Percentiles rank a stretch among this genome's conserved stretches.
Evolutionary conservation across 2,797 vertebrate species (phyloP).

Genomic region (Oreonectes daqikongensis): DNA sequence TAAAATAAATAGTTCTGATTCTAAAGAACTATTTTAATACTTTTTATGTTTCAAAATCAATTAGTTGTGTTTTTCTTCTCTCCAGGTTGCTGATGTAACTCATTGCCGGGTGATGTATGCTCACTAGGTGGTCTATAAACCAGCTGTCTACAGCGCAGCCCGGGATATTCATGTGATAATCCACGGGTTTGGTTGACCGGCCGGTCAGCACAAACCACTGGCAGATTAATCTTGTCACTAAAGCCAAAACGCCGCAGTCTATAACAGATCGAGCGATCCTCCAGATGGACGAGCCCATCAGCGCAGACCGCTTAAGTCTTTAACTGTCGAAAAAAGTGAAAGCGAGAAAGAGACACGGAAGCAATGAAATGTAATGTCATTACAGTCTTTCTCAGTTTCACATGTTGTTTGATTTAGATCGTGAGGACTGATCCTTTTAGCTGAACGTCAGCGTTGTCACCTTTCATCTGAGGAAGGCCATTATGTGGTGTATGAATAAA

Average conservation of each 20-base stretch:
- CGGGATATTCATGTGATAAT: slow-evolving; percentile 72
- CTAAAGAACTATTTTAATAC: neutral
- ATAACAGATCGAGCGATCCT: slow-evolving; percentile 30
- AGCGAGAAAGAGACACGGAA: neutral
- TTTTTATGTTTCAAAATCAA: no score
- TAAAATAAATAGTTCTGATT: neutral
- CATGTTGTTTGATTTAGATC: neutral
- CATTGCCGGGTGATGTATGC: slow-evolving; percentile 38
- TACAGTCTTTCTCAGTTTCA: slow-evolving; percentile 2
- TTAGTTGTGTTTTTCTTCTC: neutral
- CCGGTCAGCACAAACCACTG: slow-evolving; percentile 65
- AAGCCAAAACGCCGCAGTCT: slow-evolving; percentile 44
- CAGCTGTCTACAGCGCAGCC: slow-evolving; percentile 69
- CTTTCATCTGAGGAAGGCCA: neutral
- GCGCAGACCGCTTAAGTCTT: slow-evolving; percentile 58
- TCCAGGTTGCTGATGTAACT: neutral
- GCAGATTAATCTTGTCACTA: slow-evolving; percentile 77
- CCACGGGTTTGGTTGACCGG: slow-evolving; percentile 63
- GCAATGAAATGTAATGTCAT: slow-evolving; percentile 24
- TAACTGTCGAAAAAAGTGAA: slow-evolving; percentile 17
- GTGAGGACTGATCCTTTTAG: slow-evolving; percentile 14
- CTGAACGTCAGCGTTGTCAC: neutral
- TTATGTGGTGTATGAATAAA: neutral
- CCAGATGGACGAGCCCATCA: slow-evolving; percentile 67
- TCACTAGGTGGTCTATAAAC: slow-evolving; percentile 66